phyloP scores from a whole-genome alignment of 2,888 invertebrate genomes.

The Carpatolechia fugitivella region DNA sequence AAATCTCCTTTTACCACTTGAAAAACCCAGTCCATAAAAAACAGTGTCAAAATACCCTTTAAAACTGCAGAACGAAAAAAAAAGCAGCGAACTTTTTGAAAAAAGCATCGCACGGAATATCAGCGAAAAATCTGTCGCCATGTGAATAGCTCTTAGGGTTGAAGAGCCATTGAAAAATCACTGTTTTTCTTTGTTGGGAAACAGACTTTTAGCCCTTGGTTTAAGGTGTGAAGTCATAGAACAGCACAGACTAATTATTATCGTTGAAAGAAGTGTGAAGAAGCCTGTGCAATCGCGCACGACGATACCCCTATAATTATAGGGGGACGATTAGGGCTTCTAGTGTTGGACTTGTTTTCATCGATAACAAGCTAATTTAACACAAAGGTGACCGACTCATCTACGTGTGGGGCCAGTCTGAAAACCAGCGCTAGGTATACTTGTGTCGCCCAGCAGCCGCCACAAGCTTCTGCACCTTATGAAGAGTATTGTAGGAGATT shows the following conservation, averaged over 20 bases:
- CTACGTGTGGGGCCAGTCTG: no score
- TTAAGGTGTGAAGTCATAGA: slow-evolving; percentile 25
- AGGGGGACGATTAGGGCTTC: slow-evolving; percentile 46
- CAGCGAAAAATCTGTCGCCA: slow-evolving; percentile 29
- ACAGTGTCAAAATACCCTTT: background rate
- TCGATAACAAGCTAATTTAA: background rate
- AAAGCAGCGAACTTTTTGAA: background rate
- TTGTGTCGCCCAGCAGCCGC: no score
- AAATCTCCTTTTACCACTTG: no score
- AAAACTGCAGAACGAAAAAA: slow-evolving; percentile 1
- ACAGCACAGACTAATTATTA: slow-evolving; percentile 49
- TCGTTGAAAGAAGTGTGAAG: slow-evolving; percentile 47
- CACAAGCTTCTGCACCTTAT: no score
- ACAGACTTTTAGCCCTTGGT: slow-evolving; percentile 16
- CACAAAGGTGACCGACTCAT: no score
- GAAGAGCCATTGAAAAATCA: slow-evolving; percentile 48
- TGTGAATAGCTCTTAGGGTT: slow-evolving; percentile 51
- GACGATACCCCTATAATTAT: slow-evolving; percentile 61
- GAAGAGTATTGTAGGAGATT: no score
- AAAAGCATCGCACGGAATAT: slow-evolving; percentile 20
- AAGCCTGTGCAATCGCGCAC: slow-evolving; percentile 58
- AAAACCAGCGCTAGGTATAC: no score
- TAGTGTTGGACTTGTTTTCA: slow-evolving; percentile 13
- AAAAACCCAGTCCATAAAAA: no score
- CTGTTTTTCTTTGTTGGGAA: slow-evolving; percentile 19